Conservation (phyloP, 2,113 vertebrate species). For the Scortum barcoo region DNA sequence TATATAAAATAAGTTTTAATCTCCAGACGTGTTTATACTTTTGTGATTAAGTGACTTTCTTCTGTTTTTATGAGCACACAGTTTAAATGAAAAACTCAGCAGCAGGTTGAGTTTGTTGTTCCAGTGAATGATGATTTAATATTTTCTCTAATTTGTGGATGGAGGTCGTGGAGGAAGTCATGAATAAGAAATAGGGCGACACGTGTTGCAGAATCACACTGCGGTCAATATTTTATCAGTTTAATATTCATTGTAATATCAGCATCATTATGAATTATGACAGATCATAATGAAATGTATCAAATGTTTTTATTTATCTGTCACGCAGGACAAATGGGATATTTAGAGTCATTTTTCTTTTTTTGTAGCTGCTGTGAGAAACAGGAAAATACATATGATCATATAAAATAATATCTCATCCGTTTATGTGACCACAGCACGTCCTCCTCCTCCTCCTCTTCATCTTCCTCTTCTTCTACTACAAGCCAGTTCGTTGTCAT, state of each 20-base stretch:
- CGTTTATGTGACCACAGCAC: neutral
- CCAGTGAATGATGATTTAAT: neutral
- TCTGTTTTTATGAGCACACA: neutral
- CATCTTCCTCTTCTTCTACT: neutral
- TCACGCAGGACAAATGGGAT: neutral
- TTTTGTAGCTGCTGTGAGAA: neutral
- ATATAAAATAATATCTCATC: neutral
- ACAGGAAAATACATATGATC: neutral
- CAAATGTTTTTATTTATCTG: neutral
- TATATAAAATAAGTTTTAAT: too few relatives aligned
- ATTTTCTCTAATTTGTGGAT: neutral
- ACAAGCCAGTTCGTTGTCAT: neutral
- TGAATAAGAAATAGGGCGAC: neutral
- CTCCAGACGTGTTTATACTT: neutral
- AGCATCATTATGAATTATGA: neutral
- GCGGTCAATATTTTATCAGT: constrained; percentile 1
- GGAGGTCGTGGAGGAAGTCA: neutral
- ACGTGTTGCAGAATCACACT: neutral
- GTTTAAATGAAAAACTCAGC: too few relatives aligned
- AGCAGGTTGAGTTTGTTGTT: neutral
- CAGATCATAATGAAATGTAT: neutral
- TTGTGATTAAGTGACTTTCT: neutral
- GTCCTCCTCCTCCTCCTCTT: neutral
- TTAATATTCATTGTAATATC: constrained; percentile 25
- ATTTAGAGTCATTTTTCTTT: neutral